phyloP scores from a whole-genome alignment of 2,888 invertebrate genomes.

The Monochamus alternatus region DNA sequence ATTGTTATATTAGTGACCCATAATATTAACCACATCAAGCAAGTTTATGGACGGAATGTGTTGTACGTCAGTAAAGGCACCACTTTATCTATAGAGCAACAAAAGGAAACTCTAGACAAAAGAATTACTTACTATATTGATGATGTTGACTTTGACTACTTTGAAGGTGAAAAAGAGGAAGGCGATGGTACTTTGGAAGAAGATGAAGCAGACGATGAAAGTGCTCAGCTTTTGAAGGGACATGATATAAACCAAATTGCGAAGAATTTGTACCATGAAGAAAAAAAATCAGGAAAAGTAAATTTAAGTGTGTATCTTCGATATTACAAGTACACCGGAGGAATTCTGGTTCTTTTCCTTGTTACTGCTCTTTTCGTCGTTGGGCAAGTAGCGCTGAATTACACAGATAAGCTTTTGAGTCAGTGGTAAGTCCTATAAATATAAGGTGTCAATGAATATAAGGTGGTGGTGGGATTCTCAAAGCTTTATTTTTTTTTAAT shows the following conservation, averaged over 20 bases:
- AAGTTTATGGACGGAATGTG: constrained; percentile 54
- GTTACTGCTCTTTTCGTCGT: constrained; percentile 56
- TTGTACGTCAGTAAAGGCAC: constrained; percentile 57
- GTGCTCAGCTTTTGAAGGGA: constrained; percentile 30
- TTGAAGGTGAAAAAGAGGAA: constrained; percentile 47
- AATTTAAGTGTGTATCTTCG: constrained; percentile 59
- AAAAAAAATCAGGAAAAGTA: constrained; percentile 60
- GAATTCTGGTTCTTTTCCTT: constrained; percentile 57
- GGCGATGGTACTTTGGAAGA: constrained; percentile 25
- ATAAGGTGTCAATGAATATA: too few relatives aligned
- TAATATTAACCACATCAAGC: constrained; percentile 59
- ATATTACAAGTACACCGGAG: constrained; percentile 63
- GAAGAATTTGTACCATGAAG: constrained; percentile 59
- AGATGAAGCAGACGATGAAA: constrained; percentile 43
- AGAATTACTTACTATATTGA: constrained; percentile 59
- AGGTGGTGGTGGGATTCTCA: too few relatives aligned
- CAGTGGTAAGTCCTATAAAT: constrained; percentile 56
- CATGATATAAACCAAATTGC: constrained; percentile 12
- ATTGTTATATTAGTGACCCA: constrained; percentile 61
- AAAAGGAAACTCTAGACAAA: constrained; percentile 55
- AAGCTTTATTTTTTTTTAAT: too few relatives aligned
- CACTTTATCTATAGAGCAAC: constrained; percentile 52
- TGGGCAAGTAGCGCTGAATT: constrained; percentile 56
- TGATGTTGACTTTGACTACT: constrained; percentile 49
- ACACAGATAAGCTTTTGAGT: constrained; percentile 60